A percentile compares a stretch with the other conserved stretches of the same genome.
phyloP scores from a whole-genome alignment of 2,797 vertebrate species.

The Silurus lanzhouensis region DNA sequence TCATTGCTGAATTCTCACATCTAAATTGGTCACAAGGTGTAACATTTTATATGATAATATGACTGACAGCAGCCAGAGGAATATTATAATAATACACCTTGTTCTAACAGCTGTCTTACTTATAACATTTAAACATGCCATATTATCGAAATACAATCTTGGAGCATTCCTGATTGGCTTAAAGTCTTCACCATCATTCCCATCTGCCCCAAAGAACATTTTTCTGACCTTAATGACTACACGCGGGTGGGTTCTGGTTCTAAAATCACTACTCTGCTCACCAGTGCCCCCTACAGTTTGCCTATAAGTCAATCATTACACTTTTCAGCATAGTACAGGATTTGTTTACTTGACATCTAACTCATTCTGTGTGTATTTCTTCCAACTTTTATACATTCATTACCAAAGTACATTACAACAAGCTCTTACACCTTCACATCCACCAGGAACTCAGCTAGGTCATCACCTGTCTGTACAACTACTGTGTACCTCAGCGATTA shows the following conservation, averaged over 20 bases:
- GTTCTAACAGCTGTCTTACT: no score
- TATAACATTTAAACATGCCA: no score
- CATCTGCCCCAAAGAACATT: neutral
- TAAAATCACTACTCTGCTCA: neutral
- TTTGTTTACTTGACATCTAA: no score
- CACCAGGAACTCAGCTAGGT: neutral
- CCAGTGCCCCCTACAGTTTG: neutral
- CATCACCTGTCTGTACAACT: neutral
- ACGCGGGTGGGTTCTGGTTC: neutral
- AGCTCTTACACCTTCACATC: neutral
- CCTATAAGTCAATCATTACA: neutral
- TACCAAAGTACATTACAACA: neutral
- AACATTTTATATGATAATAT: neutral
- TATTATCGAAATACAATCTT: neutral
- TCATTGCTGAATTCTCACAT: neutral
- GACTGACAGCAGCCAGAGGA: neutral
- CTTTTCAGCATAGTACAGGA: neutral
- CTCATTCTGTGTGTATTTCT: no score
- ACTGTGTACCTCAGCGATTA: neutral
- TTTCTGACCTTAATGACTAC: neutral
- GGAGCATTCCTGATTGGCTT: neutral
- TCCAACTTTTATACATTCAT: neutral
- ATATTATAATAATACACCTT: no score
- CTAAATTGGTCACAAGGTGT: neutral
- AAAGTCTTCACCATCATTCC: neutral